Evolutionary conservation across 2,113 vertebrate species (phyloP).

Genomic region (Pteruthius melanotis): DNA sequence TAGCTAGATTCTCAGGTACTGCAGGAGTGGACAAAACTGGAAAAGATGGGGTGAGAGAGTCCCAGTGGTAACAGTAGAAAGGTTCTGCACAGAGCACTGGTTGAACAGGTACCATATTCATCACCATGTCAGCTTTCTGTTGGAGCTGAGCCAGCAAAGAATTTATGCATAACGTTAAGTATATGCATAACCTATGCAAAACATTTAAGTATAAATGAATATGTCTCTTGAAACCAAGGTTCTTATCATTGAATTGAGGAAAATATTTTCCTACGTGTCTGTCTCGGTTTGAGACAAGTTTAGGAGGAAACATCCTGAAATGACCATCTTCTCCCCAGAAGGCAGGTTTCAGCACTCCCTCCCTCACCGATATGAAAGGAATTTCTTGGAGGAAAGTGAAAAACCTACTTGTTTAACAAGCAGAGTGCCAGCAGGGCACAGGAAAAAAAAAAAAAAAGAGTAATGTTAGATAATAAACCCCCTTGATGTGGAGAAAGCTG

Average conservation of each 20-base stretch:
- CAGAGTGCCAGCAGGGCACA: neutral
- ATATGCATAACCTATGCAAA: neutral
- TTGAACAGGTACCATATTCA: neutral
- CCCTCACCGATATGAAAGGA: neutral
- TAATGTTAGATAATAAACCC: neutral
- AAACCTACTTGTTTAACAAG: neutral
- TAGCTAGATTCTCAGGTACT: neutral
- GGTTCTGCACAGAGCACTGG: neutral
- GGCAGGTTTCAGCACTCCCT: neutral
- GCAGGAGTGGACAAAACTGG: neutral
- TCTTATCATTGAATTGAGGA: neutral
- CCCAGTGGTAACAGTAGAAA: neutral
- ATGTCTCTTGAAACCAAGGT: neutral
- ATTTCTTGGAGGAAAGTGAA: neutral
- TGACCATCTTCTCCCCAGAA: neutral
- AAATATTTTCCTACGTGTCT: neutral
- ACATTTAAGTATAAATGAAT: neutral
- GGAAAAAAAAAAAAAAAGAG: neutral
- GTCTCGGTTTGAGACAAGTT: neutral
- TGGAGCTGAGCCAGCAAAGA: neutral
- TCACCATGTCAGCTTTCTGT: neutral
- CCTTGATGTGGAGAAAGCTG: neutral
- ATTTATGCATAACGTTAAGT: neutral
- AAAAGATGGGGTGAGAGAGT: neutral
- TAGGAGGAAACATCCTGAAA: neutral